These are phyloP conservation scores for Ascaphus truei DNA, from an alignment of 2,113 vertebrate genomes.

Conservation along the genomic window DNA sequence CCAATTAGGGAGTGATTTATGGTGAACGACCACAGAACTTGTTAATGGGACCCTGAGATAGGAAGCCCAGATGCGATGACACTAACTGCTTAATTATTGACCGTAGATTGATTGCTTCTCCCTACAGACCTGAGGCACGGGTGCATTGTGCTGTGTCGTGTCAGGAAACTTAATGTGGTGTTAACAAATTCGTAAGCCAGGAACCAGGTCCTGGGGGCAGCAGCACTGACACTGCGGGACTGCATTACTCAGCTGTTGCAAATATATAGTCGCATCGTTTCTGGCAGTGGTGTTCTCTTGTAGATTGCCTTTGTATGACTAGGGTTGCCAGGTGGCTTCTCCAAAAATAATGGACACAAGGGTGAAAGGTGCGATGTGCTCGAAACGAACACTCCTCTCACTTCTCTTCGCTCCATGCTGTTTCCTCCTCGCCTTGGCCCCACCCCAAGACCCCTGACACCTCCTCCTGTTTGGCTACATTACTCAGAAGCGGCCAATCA, in stretches of 20 bases:
- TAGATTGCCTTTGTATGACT: too few species aligned
- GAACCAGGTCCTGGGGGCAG: not conserved
- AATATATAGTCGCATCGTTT: too few species aligned
- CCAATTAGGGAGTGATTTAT: constrained; percentile 30
- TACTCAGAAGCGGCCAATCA: too few species aligned
- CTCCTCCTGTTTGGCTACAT: too few species aligned
- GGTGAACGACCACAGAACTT: constrained; percentile 11
- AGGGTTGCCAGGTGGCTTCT: too few species aligned
- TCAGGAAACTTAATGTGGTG: constrained; percentile 17
- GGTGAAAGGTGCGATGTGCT: too few species aligned
- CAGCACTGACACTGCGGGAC: not conserved
- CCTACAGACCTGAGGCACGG: constrained; percentile 3
- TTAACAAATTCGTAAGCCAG: constrained; percentile 17
- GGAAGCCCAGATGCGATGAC: constrained; percentile 22
- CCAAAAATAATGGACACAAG: too few species aligned
- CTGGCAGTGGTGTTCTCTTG: too few species aligned
- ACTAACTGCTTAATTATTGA: constrained; percentile 37
- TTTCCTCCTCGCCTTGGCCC: too few species aligned
- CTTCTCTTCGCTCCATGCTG: too few species aligned
- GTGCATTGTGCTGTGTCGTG: constrained; percentile 18
- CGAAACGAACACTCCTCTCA: too few species aligned
- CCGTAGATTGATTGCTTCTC: constrained; percentile 20
- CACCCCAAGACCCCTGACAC: too few species aligned
- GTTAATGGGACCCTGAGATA: constrained; percentile 27
- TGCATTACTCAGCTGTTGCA: not conserved